Evolutionary conservation across 2,797 vertebrate species (phyloP), one percentile per base, ranked within the genome.

Genomic region (Enteromius unitaeniatus): DNA sequence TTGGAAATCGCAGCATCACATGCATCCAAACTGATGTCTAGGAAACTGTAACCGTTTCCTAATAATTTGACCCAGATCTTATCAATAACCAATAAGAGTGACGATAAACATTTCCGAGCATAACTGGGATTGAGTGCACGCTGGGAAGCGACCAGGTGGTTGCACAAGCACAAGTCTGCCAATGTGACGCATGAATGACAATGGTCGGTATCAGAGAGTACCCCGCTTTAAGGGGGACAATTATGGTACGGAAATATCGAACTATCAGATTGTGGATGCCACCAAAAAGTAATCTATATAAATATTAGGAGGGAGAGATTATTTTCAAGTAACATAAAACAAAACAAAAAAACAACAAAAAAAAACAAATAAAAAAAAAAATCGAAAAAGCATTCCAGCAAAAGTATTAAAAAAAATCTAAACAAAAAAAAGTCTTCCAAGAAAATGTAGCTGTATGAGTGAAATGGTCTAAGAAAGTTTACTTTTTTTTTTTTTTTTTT

Each of bases 91-190:
- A 17, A 67, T 68, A 82, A 78, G 60, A 34, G 23, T 42, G 23
- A 26, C 10, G 28, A 40, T 19, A 74, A 62, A 67, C 45, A 13
- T 69, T 77, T 55, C 19, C 23, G 14, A 81, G 82, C 82, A 79
- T 68, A 72, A 26, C 28, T n/a, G 62, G 76, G 68, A 21, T 37
- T 47, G 53, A 64, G 83, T 42, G 60, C 74, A 84, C 23, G 51
- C 62, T 23, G 72, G 8, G 28, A 75, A 60, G 19, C 3, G 28
- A 76, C 62, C 84, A 73, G 19, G 51, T 78, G 89, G 88, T 91
- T 90, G 88, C 87, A 91, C 92, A 88, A 94, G 91, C 92, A 93
- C 92, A 94, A 88, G 86, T 91, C 87, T 86, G 83, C 86, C 81
- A 58, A 84, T 85, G 81, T 87, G 84, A 90, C 88, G n/a, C 15